Base-by-base conservation (phyloP, 2,113 vertebrate genomes). In the Channa maculata region DNA sequence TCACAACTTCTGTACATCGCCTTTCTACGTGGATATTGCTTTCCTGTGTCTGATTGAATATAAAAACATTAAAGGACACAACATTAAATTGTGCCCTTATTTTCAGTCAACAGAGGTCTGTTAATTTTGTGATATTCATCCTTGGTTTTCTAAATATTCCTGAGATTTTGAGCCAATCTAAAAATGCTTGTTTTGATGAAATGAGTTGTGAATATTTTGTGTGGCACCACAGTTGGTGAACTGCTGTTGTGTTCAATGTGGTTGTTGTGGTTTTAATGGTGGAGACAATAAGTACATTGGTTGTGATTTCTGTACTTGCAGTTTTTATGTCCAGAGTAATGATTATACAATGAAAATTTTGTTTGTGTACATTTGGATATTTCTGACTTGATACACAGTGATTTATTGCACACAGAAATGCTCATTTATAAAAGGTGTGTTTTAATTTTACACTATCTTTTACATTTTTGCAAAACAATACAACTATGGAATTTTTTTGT, bases 221-320 rank as follows among this genome's bases (percentile, higher is more conserved):
- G 88, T 75, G 93, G 87, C 88, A 89, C 83, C 64, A 84, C 87
- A 73, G 91, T 91, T 78, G 76, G 91, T 91, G 94, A 95, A 94
- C 95, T 95, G 95, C 95, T 96, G 95, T 92, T 93, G 94, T 96
- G 95, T 95, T 95, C 91, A 90, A 92, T 95, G 95, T 96, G 93
- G 95, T 87, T 88, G 93, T 94, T 93, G 94, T 95, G 96, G 93
- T 98, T 98, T 96, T 95, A 96, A 95, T 92, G 92, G 94, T 94
- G 94, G 94, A 94, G 91, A 95, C 94, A 90, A 86, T 84, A 72
- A 94, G 94, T 96, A 94, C 93, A 91, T 85, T 94, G 93, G 92
- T 94, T 94, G 93, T 94, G 95, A 94, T 95, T 94, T 93, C 90
- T 96, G 94, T 96, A 94, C 94, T 94, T 95, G 91, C 94, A 81